Conservation (phyloP, 2,113 vertebrate species). For the Gyps fulvus region DNA sequence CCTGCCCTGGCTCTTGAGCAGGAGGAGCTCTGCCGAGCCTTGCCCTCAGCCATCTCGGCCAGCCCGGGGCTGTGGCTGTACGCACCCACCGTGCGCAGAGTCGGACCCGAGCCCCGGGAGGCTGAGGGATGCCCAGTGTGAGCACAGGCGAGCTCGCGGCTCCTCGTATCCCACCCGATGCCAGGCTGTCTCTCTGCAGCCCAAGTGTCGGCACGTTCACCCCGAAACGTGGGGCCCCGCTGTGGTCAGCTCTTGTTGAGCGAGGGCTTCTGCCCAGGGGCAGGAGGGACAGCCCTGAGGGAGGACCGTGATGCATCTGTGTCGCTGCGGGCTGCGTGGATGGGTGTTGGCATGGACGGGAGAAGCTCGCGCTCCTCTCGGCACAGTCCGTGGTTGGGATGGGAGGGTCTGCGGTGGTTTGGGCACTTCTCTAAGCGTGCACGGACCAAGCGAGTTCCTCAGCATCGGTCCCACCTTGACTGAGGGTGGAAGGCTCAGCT, state of each 20-base stretch:
- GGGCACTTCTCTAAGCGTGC: background rate
- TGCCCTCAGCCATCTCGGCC: background rate
- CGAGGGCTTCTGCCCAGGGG: background rate
- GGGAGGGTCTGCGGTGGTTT: background rate
- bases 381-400: fast-evolving
- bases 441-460: background rate
- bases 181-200: background rate
- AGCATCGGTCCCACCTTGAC: background rate
- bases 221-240: background rate
- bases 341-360: background rate
- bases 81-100: fast-evolving
- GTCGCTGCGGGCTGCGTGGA: fast-evolving
- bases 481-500: background rate
- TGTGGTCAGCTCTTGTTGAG: background rate
- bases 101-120: fast-evolving
- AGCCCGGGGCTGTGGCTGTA: fast-evolving
- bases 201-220: background rate
- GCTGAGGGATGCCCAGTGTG: background rate
- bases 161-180: fast-evolving
- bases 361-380: background rate
- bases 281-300: background rate
- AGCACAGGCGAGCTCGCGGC: fast-evolving
- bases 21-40: background rate
- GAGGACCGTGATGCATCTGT: background rate
- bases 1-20: background rate